Percentiles rank a stretch among this genome's conserved stretches.
These are phyloP conservation scores for Menura novaehollandiae DNA, from an alignment of 2,113 vertebrate genomes.

Conservation along the genomic window DNA sequence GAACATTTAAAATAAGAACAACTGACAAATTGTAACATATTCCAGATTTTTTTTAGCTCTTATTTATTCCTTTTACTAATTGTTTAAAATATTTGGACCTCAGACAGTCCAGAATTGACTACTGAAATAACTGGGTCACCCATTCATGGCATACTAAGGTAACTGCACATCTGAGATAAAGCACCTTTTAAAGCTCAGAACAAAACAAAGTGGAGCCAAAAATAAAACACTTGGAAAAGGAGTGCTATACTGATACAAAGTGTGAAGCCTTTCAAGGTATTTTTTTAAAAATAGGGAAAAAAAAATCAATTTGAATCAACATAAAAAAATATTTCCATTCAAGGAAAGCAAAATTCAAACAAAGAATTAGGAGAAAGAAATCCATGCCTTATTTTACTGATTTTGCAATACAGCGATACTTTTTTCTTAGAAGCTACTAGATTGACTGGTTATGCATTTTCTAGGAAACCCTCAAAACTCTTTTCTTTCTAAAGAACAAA, in stretches of 20 bases:
- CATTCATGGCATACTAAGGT: neutral
- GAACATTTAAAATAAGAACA: neutral
- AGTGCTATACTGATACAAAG: neutral
- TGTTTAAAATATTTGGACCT: neutral
- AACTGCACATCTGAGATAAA: neutral
- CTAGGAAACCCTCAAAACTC: neutral
- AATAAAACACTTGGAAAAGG: neutral
- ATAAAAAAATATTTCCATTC: neutral
- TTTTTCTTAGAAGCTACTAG: neutral
- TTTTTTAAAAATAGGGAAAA: neutral
- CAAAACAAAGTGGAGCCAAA: neutral
- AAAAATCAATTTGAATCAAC: neutral
- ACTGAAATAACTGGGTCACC: neutral
- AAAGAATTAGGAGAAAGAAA: neutral
- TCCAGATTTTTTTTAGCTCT: neutral
- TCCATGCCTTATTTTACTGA: neutral
- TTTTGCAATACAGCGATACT: accelerated
- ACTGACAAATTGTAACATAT: neutral
- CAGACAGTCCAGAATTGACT: neutral
- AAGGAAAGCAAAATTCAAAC: neutral
- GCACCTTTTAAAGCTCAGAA: neutral
- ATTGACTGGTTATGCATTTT: neutral
- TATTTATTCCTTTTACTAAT: neutral
- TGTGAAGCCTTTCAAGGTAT: neutral
- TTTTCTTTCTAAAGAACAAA: neutral